Conservation (phyloP, 2,888 invertebrate genomes). For the Caradrina kadenii region DNA sequence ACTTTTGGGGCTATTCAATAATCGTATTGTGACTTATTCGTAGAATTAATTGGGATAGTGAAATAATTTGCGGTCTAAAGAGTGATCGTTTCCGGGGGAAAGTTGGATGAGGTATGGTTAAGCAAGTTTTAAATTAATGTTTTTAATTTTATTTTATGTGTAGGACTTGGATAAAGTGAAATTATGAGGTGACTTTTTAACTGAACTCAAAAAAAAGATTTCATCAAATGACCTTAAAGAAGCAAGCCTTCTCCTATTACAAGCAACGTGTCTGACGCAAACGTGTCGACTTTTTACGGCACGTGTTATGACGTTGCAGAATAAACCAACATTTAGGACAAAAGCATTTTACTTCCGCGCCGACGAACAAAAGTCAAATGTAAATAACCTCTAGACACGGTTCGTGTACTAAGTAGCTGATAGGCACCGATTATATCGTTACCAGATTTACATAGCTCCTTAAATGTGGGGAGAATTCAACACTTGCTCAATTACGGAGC, state of each 20-base stretch:
- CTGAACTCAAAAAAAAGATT: background rate
- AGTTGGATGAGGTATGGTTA: background rate
- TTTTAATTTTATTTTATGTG: background rate
- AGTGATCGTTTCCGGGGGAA: slow-evolving; percentile 19
- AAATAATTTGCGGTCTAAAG: slow-evolving; percentile 29
- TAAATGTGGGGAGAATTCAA: slow-evolving; percentile 60
- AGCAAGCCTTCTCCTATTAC: background rate
- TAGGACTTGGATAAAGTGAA: background rate
- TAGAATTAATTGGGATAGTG: slow-evolving; percentile 31
- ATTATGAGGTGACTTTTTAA: background rate
- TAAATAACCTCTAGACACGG: slow-evolving; percentile 87
- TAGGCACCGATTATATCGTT: slow-evolving; percentile 70
- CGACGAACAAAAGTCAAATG: slow-evolving; percentile 88
- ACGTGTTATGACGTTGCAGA: slow-evolving; percentile 48
- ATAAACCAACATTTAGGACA: slow-evolving; percentile 80
- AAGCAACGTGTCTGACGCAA: slow-evolving; percentile 4
- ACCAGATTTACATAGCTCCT: slow-evolving; percentile 71
- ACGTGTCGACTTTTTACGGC: slow-evolving; percentile 51
- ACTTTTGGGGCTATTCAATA: slow-evolving; percentile 78
- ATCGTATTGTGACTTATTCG: slow-evolving; percentile 57
- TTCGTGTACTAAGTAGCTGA: slow-evolving; percentile 76
- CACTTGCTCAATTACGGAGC: slow-evolving; percentile 61
- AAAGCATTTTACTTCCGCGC: slow-evolving; percentile 86
- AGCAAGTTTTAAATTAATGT: background rate
- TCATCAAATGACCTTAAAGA: background rate